A percentile compares a stretch with the other conserved stretches of the same genome.
Conservation (phyloP, 2,797 vertebrate species). For the Alosa sapidissima region DNA sequence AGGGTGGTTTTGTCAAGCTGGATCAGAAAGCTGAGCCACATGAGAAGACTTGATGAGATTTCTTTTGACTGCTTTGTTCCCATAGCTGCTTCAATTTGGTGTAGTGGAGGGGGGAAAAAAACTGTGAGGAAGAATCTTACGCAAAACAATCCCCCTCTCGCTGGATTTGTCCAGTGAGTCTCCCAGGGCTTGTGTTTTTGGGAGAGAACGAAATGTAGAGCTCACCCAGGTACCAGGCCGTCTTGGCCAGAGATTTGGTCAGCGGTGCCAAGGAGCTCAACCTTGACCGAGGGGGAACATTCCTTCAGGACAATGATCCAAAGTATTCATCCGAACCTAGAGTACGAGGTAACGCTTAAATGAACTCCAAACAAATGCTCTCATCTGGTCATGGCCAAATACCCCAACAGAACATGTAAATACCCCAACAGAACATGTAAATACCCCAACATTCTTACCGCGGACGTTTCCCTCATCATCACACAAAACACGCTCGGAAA, state of each 20-base stretch:
- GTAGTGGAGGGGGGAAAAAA: background rate
- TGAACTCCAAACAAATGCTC: conserved; percentile 18
- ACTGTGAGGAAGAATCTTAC: background rate
- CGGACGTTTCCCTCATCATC: background rate
- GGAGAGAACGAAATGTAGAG: background rate
- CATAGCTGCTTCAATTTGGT: background rate
- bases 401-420: background rate
- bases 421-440: background rate
- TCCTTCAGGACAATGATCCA: conserved; percentile 5
- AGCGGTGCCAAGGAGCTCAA: background rate
- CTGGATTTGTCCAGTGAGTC: background rate
- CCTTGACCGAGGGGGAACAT: background rate
- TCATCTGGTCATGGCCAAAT: conserved; percentile 5
- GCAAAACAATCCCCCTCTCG: background rate
- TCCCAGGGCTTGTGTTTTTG: background rate
- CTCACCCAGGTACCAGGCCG: background rate
- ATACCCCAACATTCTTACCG: background rate
- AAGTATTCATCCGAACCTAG: conserved; percentile 6
- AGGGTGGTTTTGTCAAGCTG: conserved; percentile 4
- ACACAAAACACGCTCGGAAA: background rate
- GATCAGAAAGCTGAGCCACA: conserved; percentile 1
- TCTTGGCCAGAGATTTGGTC: background rate
- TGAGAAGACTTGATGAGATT: conserved; percentile 21
- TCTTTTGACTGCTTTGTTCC: conserved; percentile 10
- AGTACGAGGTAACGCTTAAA: background rate